These are phyloP conservation scores for Umimayanthus kanabou DNA, from an alignment of 92 coral and sea anemone species.

Conservation along the genomic window DNA sequence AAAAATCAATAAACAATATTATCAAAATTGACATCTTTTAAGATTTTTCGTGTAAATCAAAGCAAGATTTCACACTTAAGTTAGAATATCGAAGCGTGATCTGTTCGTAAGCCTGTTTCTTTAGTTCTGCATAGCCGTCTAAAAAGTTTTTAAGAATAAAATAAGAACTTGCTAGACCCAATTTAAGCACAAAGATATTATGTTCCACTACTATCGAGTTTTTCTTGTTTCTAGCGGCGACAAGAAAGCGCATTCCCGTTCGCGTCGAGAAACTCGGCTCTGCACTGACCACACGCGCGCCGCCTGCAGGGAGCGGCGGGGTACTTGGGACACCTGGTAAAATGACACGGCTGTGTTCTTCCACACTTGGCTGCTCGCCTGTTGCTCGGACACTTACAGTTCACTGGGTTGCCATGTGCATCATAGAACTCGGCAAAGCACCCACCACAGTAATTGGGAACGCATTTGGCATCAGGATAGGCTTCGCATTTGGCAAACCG, in stretches of 20 bases:
- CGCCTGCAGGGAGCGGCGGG: conserved; percentile 6
- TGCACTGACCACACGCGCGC: background rate
- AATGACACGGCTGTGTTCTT: background rate
- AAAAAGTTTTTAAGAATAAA: no score
- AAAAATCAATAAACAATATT: no score
- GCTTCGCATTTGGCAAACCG: conserved; percentile 17
- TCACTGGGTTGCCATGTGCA: background rate
- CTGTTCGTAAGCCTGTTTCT: background rate
- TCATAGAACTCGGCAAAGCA: conserved; percentile 27
- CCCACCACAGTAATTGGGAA: conserved; percentile 20
- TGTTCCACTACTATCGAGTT: background rate
- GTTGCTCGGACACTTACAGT: conserved; percentile 5
- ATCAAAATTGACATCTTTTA: no score
- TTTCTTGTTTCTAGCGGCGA: background rate
- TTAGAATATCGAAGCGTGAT: no score
- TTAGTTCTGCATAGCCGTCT: background rate
- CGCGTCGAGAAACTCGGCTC: background rate
- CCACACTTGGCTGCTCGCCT: background rate
- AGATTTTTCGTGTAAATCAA: no score
- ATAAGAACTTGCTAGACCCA: background rate
- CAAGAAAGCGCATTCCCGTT: background rate
- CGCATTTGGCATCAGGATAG: conserved; percentile 20
- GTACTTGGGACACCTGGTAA: background rate
- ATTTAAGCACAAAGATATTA: background rate
- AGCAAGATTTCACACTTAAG: no score